These are phyloP conservation scores for Scytalopus superciliaris DNA, from an alignment of 2,113 vertebrate genomes.

Conservation along the genomic window DNA sequence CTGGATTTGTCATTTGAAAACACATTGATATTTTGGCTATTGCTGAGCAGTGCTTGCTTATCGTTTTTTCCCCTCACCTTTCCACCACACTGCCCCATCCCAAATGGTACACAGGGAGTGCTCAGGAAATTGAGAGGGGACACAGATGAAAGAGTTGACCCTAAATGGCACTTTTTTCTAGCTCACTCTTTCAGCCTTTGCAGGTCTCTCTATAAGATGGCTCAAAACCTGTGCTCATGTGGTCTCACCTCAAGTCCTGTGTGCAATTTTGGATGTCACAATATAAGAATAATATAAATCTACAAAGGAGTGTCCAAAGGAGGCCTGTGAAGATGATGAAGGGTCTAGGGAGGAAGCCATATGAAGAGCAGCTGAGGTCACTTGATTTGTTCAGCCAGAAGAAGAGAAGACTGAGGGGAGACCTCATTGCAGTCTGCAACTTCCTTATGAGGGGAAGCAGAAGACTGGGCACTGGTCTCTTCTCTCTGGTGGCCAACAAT, in stretches of 20 bases:
- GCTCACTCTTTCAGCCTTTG: neutral
- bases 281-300: neutral
- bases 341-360: neutral
- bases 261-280: neutral
- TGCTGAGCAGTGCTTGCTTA: neutral
- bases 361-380: neutral
- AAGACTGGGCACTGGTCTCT: neutral
- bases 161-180: no score
- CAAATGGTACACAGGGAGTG: no score
- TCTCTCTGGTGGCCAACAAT: neutral
- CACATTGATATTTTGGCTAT: neutral
- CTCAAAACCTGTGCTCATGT: neutral
- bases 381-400: neutral
- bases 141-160: neutral
- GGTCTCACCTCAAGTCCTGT: neutral
- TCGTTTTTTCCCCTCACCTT: neutral
- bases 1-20: neutral
- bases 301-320: neutral
- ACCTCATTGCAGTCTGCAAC: neutral
- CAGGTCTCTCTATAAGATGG: no score
- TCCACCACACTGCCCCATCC: neutral
- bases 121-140: neutral
- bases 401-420: neutral
- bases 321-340: neutral
- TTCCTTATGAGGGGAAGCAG: neutral